Conservation (phyloP, 2,797 vertebrate species). For the Decapterus maruadsi region DNA sequence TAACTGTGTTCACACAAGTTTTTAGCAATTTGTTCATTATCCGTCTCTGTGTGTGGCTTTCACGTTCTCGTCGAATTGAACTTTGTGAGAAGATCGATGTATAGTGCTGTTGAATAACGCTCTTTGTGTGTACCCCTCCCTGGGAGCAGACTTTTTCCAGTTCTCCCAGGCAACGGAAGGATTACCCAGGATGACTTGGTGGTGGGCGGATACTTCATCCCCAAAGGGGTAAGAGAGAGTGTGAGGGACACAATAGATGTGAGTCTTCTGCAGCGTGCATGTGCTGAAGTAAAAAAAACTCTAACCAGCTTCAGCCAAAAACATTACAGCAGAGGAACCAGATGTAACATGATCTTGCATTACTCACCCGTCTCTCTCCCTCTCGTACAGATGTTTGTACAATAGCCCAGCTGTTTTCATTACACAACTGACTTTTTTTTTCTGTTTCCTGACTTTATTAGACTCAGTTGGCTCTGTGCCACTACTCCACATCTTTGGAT, state of each 20-base stretch:
- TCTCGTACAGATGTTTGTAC: slow-evolving; percentile 28
- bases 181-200: slow-evolving; percentile 93
- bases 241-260: slow-evolving; percentile 30
- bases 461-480: slow-evolving; percentile 95
- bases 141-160: slow-evolving; percentile 91
- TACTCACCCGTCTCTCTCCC: slow-evolving; percentile 60
- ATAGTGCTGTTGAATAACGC: slow-evolving; percentile 63
- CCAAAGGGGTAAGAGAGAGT: slow-evolving; percentile 90
- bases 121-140: slow-evolving; percentile 58
- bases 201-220: slow-evolving; percentile 93
- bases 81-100: slow-evolving; percentile 34
- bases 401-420: slow-evolving; percentile 62
- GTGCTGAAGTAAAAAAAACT: slow-evolving; percentile 35
- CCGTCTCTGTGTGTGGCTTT: slow-evolving; percentile 10
- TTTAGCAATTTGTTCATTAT: background rate
- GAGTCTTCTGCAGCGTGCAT: slow-evolving; percentile 27
- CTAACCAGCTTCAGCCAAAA: slow-evolving; percentile 42
- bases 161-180: slow-evolving; percentile 93
- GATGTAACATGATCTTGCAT: slow-evolving; percentile 67
- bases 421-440: slow-evolving; percentile 27
- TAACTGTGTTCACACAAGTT: background rate
- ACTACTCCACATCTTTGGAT: slow-evolving; percentile 91
- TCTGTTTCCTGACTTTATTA: slow-evolving; percentile 57
- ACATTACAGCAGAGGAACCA: slow-evolving; percentile 56
- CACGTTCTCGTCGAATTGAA: slow-evolving; percentile 12